Base-by-base conservation (phyloP, 2,113 vertebrate species). In the Misgurnus anguillicaudatus region DNA sequence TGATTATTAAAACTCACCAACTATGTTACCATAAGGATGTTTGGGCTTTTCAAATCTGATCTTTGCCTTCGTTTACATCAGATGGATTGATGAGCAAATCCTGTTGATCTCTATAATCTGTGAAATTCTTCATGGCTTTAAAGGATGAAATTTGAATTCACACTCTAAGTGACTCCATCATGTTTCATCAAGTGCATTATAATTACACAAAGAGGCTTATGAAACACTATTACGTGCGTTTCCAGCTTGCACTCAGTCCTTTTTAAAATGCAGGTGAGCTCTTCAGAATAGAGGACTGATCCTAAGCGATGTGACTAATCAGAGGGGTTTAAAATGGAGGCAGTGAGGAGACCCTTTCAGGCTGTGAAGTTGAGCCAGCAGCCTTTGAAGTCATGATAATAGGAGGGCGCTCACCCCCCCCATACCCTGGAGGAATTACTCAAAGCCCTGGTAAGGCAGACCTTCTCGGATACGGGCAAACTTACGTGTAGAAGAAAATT, bases 341-440 rank as follows among this genome's bases (percentile, higher is more conserved):
- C 47, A 77, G 57, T 3, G n/a, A 63, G 80, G 73, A 21, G 2
- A 31, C 53, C 48, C 39, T 63, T 68, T 64, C 39, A 72, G 39
- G 60, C 70, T 65, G 53, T 74, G 16, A 66, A 55, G 62, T 72
- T 74, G 14, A 51, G 17, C 53, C n/a, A 19, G 53, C 17, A 57
- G 17, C 41, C 79, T 80, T 72, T 82, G 75, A 82, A 82, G 67
- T 82, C 66, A 77, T 67, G 65, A 68, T 77, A 77, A 42, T 72
- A 16, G 9, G 58, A 72, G 10, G 8, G 53, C 2, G 53, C 55
- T 39, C 60, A 64, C 53, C 76, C 9, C 9, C n/a, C 31, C 64
- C 16, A 13, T 60, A 4, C 76, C 64, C 64, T 58, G 39, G 5
- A 78, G 53, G 51, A 73, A 73, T 36, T 78, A 24, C 55, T 24